Evolutionary conservation across 2,797 vertebrate genomes (phyloP).

Genomic region (Ceyx erithaca): DNA sequence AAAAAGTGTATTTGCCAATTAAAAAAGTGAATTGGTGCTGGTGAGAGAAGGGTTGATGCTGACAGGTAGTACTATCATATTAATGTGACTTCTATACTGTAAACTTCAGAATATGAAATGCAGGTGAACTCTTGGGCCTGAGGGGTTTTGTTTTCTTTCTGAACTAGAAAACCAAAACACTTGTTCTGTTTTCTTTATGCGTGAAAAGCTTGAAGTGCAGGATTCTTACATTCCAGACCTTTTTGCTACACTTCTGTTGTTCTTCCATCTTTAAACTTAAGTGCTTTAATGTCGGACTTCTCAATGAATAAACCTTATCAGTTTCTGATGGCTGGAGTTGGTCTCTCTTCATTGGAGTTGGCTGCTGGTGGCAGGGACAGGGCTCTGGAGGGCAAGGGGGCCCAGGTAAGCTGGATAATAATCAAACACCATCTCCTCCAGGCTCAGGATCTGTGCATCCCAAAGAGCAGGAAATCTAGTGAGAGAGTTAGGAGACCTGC

Average conservation of each 20-base stretch:
- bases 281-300: slow-evolving; percentile 53
- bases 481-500: no score
- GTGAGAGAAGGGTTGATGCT: slow-evolving; percentile 47
- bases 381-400: no score
- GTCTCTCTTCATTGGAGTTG: not conserved
- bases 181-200: slow-evolving; percentile 65
- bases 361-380: not conserved
- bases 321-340: slow-evolving; percentile 7
- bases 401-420: no score
- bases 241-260: slow-evolving; percentile 29
- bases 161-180: slow-evolving; percentile 63
- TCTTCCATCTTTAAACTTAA: slow-evolving; percentile 34
- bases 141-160: slow-evolving; percentile 70
- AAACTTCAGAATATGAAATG: slow-evolving; percentile 65
- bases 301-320: slow-evolving; percentile 44
- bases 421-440: no score
- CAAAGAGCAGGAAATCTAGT: no score
- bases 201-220: slow-evolving; percentile 47
- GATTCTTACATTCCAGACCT: slow-evolving; percentile 59
- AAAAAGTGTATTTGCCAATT: not conserved
- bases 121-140: slow-evolving; percentile 71
- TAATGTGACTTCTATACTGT: slow-evolving; percentile 73
- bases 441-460: no score
- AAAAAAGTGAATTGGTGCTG: slow-evolving; percentile 21
- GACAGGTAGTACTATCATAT: slow-evolving; percentile 67